Base-by-base conservation (phyloP, 2,797 vertebrate genomes). In the Pangasius djambal region DNA sequence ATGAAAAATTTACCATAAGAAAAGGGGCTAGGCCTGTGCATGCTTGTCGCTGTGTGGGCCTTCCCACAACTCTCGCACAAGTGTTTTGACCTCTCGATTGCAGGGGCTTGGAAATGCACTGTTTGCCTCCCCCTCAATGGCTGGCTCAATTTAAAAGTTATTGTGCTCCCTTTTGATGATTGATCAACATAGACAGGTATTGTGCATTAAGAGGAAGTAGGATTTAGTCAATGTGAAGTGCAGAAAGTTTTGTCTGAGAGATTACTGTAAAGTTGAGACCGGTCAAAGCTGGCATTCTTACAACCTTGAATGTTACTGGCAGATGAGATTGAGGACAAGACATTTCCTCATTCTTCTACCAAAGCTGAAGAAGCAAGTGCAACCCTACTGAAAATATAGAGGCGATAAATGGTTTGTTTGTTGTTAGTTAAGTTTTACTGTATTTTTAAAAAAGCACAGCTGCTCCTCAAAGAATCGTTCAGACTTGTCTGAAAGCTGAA, bases 1-100 rank as follows among this genome's bases (percentile, higher is more conserved):
- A 93, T 88, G 78, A 95, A 94, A 83, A 94, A 93, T 95, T 95
- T 95, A 95, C 93, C 95, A 95, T 96, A 93, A 92, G 93, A 95
- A 96, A 94, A 92, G 94, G 94, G 90, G 94, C 91, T 94, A 90
- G 90, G 94, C 93, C 94, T 95, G 92, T 95, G 94, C 94, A 93
- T 93, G 93, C 93, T 92, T 88, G 92, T 90, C 92, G 90, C 94
- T 95, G 94, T 93, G 94, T 95, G 92, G 92, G 94, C 88, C 93
- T 95, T 96, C 94, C 94, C 95, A 94, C 93, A 94, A 94, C 92
- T 93, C 94, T 59, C 55, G 91, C 93, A 95, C 95, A 92, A 94
- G 91, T 93, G 93, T 93, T 91, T 90, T 85, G 88, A 88, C 86
- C 87, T 65, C 16, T 91, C 57, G 57, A 88, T 91, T 86, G 83